A percentile compares a stretch with the other conserved stretches of the same genome.
Evolutionary conservation across 2,113 vertebrate species (phyloP).

Genomic region (Etia nguti): DNA sequence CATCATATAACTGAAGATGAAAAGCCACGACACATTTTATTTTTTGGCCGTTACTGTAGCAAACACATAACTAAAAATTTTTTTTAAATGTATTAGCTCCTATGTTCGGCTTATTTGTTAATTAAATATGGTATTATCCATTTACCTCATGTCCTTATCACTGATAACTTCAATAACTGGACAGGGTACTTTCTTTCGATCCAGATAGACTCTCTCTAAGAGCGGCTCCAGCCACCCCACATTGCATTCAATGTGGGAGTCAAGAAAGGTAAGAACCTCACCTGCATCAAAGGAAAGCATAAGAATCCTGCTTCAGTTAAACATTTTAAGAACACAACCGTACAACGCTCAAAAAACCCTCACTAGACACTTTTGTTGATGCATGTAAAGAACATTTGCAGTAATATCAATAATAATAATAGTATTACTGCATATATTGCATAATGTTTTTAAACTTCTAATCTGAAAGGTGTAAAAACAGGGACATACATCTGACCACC

Average conservation of each 20-base stretch:
- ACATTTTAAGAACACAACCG: background rate
- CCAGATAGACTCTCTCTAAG: constrained; percentile 82
- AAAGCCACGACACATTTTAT: background rate
- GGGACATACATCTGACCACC: background rate
- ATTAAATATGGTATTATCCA: background rate
- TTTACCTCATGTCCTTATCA: constrained; percentile 93
- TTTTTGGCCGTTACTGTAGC: background rate
- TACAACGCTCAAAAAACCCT: background rate
- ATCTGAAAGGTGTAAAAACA: background rate
- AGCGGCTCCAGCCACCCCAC: constrained; percentile 97
- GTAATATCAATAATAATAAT: background rate
- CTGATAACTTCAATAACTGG: constrained; percentile 97
- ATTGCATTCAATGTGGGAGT: constrained; percentile 95
- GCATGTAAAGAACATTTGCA: background rate
- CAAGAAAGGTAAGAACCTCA: constrained; percentile 89
- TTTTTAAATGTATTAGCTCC: constrained; percentile 2
- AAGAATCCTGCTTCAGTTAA: constrained; percentile 16
- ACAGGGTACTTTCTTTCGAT: constrained; percentile 85
- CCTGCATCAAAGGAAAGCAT: constrained; percentile 63
- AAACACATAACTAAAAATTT: background rate
- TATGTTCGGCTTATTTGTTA: background rate
- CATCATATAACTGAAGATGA: constrained; percentile 83
- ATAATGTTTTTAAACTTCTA: background rate
- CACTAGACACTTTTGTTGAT: background rate
- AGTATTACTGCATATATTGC: background rate